Evolutionary conservation across 2,797 vertebrate species (phyloP).

Genomic region (Triplophysa bombifrons): DNA sequence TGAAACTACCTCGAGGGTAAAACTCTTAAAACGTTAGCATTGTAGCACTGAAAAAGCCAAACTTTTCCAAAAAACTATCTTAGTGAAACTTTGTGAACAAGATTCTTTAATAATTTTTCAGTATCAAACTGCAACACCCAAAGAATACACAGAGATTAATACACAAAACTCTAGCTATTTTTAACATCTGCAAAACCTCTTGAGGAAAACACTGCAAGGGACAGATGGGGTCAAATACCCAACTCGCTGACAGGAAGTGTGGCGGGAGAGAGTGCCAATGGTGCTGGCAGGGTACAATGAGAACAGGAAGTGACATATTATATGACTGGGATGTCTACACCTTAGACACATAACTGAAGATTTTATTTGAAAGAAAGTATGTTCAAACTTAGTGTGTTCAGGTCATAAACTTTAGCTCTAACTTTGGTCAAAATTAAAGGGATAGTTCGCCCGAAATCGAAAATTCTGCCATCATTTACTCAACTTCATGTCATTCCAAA

Average conservation of each 20-base stretch:
- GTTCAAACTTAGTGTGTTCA: background rate
- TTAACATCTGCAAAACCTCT: constrained; percentile 76
- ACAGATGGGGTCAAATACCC: constrained; percentile 78
- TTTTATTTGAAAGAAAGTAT: background rate
- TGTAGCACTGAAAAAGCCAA: constrained; percentile 32
- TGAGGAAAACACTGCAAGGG: constrained; percentile 71
- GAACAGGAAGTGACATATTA: constrained; percentile 8
- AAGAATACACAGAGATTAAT: constrained; percentile 51
- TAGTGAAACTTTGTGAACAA: constrained; percentile 72
- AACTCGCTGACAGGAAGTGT: constrained; percentile 73
- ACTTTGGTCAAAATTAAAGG: too few species aligned
- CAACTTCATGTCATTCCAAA: too few species aligned
- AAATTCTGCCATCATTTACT: too few species aligned
- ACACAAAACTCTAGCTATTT: constrained; percentile 66
- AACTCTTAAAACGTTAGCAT: constrained; percentile 4
- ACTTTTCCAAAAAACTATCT: constrained; percentile 52
- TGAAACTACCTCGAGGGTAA: background rate
- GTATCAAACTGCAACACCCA: constrained; percentile 78
- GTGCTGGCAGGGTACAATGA: constrained; percentile 20
- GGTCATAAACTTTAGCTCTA: background rate
- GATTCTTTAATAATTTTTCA: constrained; percentile 62
- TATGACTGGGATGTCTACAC: constrained; percentile 14
- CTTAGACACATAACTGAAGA: background rate
- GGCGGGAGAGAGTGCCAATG: constrained; percentile 55
- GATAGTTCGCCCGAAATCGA: too few species aligned